phyloP scores from a whole-genome alignment of 2,113 vertebrate genomes.

The Ranitomeya imitator region DNA sequence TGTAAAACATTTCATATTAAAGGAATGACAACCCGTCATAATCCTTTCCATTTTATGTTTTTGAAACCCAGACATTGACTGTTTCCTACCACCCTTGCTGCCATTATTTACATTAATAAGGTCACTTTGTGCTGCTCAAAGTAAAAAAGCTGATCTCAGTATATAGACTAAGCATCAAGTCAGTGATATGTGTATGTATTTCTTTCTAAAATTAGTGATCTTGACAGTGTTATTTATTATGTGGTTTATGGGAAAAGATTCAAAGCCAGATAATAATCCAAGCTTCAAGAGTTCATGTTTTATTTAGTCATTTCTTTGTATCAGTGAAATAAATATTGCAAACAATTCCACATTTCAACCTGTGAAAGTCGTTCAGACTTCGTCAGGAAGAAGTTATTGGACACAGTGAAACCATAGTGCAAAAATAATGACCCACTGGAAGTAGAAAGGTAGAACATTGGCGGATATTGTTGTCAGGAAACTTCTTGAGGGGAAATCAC shows the following conservation, averaged over 20 bases:
- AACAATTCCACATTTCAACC: slow-evolving; percentile 47
- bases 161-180: background rate
- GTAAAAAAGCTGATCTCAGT: background rate
- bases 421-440: slow-evolving; percentile 22
- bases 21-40: background rate
- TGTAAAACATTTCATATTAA: background rate
- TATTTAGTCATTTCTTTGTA: slow-evolving; percentile 50
- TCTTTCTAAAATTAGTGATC: slow-evolving; percentile 14
- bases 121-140: background rate
- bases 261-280: slow-evolving; percentile 42
- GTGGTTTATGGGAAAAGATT: slow-evolving; percentile 32
- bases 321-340: slow-evolving; percentile 51
- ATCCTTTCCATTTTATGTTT: background rate
- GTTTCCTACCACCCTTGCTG: background rate
- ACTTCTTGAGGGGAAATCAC: background rate
- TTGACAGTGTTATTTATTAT: slow-evolving; percentile 25
- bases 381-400: slow-evolving; percentile 29
- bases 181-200: background rate
- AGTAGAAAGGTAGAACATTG: background rate
- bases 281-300: slow-evolving; percentile 41
- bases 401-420: slow-evolving; percentile 29
- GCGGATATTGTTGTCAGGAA: slow-evolving; percentile 7
- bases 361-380: slow-evolving; percentile 45
- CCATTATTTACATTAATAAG: background rate
- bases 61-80: background rate